A percentile compares a stretch with the other conserved stretches of the same genome.
Evolutionary conservation across 2,797 vertebrate genomes (phyloP).

Genomic region (Otolemur crassicaudatus): DNA sequence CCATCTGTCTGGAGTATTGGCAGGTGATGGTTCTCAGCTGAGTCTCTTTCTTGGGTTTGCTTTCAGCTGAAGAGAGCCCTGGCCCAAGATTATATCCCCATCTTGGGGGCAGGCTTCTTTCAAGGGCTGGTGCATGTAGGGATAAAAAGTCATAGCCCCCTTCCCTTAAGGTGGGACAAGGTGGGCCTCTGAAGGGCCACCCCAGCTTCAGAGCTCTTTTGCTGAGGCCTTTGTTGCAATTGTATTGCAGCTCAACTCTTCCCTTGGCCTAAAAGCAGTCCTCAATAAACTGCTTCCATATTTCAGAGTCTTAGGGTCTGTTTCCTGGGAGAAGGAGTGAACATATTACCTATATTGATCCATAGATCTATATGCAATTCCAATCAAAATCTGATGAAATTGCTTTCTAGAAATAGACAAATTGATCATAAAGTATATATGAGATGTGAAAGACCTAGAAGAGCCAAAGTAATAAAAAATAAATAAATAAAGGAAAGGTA

Average conservation of each 20-base stretch:
- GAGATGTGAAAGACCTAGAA: not conserved
- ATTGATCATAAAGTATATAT: not conserved
- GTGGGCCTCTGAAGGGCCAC: not conserved
- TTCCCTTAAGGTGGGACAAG: not conserved
- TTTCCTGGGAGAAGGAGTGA: not conserved
- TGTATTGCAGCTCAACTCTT: not conserved
- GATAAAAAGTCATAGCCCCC: not conserved
- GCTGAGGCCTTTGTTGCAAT: not conserved
- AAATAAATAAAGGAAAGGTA: not conserved
- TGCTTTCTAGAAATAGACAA: not conserved
- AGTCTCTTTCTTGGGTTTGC: not conserved
- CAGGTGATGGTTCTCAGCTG: not conserved
- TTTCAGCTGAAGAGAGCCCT: not conserved
- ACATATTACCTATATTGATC: not conserved
- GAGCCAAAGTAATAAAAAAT: not conserved
- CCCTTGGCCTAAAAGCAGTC: not conserved
- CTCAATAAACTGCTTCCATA: not conserved
- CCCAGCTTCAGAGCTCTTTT: not conserved
- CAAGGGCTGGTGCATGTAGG: not conserved
- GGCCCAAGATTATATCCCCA: not conserved
- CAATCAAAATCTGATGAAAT: not conserved
- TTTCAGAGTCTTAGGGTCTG: not conserved
- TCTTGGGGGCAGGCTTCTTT: not conserved
- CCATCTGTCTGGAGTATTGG: not conserved
- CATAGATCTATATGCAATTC: not conserved